Base-by-base conservation (phyloP, 2,113 vertebrate species). In the Ageneiosus marmoratus region DNA sequence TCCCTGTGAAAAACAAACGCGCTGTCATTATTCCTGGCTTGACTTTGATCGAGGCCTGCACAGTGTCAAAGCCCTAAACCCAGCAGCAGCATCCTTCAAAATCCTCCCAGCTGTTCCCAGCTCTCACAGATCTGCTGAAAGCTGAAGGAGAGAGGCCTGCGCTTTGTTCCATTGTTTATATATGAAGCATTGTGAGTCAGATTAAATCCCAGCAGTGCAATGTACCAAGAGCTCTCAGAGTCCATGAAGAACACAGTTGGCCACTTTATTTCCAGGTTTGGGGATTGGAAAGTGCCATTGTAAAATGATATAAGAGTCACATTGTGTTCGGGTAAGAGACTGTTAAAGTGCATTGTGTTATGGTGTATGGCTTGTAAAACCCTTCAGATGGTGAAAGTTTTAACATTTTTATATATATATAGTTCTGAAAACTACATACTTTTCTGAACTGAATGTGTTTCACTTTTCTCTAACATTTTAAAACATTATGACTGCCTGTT, bases 61-160 rank as follows among this genome's bases (percentile, higher is more conserved):
- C 82, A 78, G 37, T 37, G 75, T 83, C 82, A 77, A 77, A 55
- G 50, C n/a, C 82, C 29, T 22, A 24, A 44, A 75, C 48, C 56
- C 48, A 77, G 81, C 73, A 34, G 72, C 81, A 83, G 73, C 81
- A 83, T 83, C 81, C 73, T 77, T 83, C 81, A 76, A 65, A 80
- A 77, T 41, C 60, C 81, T 77, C 60, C 60, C 81, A 83, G 81
- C 81, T 83, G 81, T 65, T 77, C 34, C 73, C 15, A 83, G 81
- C 73, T 83, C 48, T 83, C 73, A 53, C 46, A 51, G 81, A 76
- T 48, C 58, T 67, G 81, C 81, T 67, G 73, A 83, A 83, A 83
- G 81, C 81, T 55, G 48, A 77, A 55, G 73, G 32, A 53, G 29
- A 67, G 81, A 41, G 60, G 46, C 22, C 81, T 77, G 81, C 22